Evolutionary conservation across 2,888 invertebrate species (phyloP).

Genomic region (Polyommatus iphigenia): DNA sequence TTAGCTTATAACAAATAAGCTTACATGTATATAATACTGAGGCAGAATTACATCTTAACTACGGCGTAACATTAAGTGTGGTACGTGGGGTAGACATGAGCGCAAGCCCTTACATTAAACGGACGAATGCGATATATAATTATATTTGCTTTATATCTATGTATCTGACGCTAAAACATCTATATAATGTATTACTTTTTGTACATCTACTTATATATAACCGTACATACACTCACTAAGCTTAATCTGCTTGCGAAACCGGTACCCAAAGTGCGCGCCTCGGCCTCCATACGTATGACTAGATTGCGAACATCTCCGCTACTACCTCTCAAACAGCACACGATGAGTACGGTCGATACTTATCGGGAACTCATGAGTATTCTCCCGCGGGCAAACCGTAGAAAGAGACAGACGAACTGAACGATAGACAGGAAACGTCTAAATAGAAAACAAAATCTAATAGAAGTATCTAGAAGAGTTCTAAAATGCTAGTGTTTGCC

Average conservation of each 20-base stretch:
- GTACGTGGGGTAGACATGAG: conserved; percentile 79
- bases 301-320: conserved; percentile 51
- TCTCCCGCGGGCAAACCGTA: conserved; percentile 72
- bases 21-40: conserved; percentile 81
- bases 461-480: conserved; percentile 48
- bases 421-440: conserved; percentile 37
- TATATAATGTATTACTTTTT: conserved; percentile 81
- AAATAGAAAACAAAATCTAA: conserved; percentile 39
- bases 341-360: conserved; percentile 65
- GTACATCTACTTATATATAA: conserved; percentile 80
- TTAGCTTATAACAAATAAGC: conserved; percentile 80
- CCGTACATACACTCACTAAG: conserved; percentile 79
- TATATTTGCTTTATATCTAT: conserved; percentile 80
- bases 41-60: conserved; percentile 81
- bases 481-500: conserved; percentile 61
- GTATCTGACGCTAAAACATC: conserved; percentile 81
- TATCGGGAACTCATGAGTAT: conserved; percentile 64
- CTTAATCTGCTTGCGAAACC: conserved; percentile 65
- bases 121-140: conserved; percentile 81
- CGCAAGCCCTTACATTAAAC: conserved; percentile 79
- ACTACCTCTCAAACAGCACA: conserved; percentile 49
- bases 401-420: conserved; percentile 43
- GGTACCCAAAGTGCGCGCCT: conserved; percentile 68
- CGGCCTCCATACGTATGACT: conserved; percentile 57
- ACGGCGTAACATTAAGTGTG: conserved; percentile 78